phyloP scores from a whole-genome alignment of 2,113 vertebrate genomes.

The Chloropsis hardwickii region DNA sequence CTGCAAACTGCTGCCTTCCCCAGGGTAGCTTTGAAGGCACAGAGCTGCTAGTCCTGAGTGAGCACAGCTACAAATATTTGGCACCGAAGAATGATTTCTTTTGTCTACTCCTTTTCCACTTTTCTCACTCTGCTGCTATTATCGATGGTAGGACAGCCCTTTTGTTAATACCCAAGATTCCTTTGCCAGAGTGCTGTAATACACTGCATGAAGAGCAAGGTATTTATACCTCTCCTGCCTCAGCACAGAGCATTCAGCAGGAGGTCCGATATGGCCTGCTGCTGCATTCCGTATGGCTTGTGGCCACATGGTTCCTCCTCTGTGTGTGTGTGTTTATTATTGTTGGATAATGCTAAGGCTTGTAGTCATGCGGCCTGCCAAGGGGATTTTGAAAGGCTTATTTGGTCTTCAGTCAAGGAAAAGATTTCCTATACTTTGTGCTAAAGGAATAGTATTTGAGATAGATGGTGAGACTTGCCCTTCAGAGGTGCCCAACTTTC shows the following conservation, averaged over 20 bases:
- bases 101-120: background rate
- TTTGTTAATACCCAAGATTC: constrained; percentile 10
- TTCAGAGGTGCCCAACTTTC: background rate
- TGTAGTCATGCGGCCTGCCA: background rate
- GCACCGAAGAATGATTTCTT: background rate
- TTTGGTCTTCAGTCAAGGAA: background rate
- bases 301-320: background rate
- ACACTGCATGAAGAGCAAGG: background rate
- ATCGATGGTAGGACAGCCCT: background rate
- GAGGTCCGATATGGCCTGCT: background rate
- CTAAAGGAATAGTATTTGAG: background rate
- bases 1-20: background rate
- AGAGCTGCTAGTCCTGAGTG: background rate
- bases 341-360: constrained; percentile 14
- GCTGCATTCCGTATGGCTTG: background rate
- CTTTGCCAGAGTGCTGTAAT: background rate
- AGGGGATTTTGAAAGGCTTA: constrained; percentile 19
- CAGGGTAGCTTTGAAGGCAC: background rate
- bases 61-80: background rate
- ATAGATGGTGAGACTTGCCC: background rate
- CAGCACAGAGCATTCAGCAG: background rate
- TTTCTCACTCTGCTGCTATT: background rate
- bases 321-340: background rate
- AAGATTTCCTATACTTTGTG: background rate
- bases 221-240: constrained; percentile 29